A percentile compares a stretch with the other conserved stretches of the same genome.
phyloP scores from a whole-genome alignment of 1,140 invertebrate species.

The Holotrichia oblita region DNA sequence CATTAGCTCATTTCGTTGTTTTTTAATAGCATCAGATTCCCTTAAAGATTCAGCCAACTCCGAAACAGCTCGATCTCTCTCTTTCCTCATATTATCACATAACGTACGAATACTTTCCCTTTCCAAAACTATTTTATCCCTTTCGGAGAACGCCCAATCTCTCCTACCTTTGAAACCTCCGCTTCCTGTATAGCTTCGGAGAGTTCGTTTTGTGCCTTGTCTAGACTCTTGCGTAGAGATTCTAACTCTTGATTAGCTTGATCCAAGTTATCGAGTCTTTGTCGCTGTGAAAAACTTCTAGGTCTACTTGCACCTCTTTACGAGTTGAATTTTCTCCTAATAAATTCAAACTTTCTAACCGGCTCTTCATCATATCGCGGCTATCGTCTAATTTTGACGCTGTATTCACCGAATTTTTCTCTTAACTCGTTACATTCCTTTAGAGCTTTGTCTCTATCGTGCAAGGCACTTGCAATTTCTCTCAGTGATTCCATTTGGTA shows the following conservation, averaged over 20 bases:
- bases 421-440: constrained; percentile 85
- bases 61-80: constrained; percentile 89
- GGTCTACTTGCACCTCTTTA: constrained; percentile 51
- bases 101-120: constrained; percentile 93
- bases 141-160: constrained; percentile 95
- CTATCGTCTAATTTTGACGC: constrained; percentile 58
- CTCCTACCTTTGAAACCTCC: constrained; percentile 80
- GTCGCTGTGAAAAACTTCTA: constrained; percentile 53
- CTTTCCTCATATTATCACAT: constrained; percentile 92
- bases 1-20: constrained; percentile 85
- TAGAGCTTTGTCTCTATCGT: constrained; percentile 85
- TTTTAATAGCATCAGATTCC: constrained; percentile 93
- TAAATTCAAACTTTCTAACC: constrained; percentile 52
- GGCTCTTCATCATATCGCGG: constrained; percentile 53
- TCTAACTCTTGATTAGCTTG: constrained; percentile 88
- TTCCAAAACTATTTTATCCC: constrained; percentile 95
- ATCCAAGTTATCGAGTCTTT: constrained; percentile 79
- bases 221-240: constrained; percentile 82
- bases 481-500: constrained; percentile 82
- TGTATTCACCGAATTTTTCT: constrained; percentile 78
- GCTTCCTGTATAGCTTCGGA: constrained; percentile 88
- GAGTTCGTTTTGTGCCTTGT: constrained; percentile 84
- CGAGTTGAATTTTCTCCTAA: constrained; percentile 51
- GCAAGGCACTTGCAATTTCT: constrained; percentile 83
- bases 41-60: constrained; percentile 89